phyloP scores from a whole-genome alignment of 2,113 vertebrate species.

The Sinocyclocheilus grahami region DNA sequence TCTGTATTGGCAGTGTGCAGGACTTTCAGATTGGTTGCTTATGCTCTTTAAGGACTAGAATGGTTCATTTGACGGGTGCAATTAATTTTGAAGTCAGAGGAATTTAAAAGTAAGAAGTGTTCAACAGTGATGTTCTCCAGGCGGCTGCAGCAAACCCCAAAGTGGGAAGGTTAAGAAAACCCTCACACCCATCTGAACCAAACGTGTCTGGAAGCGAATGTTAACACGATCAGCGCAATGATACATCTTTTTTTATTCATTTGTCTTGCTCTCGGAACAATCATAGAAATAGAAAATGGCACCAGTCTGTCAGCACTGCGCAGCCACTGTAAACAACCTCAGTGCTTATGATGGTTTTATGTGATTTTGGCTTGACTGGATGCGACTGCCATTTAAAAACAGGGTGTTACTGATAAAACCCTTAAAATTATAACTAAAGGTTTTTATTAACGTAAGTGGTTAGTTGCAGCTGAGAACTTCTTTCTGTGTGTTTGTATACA shows the following conservation, averaged over 20 bases:
- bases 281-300: background rate
- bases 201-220: background rate
- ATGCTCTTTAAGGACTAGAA: conserved; percentile 15
- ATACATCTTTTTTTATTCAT: background rate
- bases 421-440: background rate
- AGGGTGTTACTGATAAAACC: background rate
- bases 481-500: background rate
- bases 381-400: background rate
- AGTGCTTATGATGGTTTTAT: background rate
- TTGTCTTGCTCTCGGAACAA: background rate
- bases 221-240: background rate
- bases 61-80: background rate
- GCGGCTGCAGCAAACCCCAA: background rate
- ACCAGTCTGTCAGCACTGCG: background rate
- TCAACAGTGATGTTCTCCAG: background rate
- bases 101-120: background rate
- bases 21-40: conserved; percentile 54
- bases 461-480: background rate
- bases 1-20: conserved; percentile 68
- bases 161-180: conserved; percentile 5
- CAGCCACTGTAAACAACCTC: background rate
- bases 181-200: background rate
- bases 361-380: background rate
- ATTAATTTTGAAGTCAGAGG: background rate
- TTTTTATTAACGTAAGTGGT: background rate